These are phyloP conservation scores for Blera fallax DNA, from an alignment of 2,888 invertebrate species.

Conservation along the genomic window DNA sequence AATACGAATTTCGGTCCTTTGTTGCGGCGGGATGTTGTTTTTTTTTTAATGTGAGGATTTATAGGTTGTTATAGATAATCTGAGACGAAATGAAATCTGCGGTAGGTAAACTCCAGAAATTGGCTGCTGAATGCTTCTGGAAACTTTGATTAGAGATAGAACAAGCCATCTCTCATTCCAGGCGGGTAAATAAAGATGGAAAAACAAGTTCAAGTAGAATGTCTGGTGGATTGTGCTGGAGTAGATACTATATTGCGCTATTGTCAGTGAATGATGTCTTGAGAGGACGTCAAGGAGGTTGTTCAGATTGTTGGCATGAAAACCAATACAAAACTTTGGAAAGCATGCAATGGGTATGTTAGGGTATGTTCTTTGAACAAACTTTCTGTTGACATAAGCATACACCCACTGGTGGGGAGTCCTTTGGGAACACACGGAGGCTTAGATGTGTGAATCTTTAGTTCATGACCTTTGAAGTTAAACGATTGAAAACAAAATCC, in stretches of 20 bases:
- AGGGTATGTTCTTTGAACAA: too few relatives aligned
- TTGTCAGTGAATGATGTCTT: not conserved
- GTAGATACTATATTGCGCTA: not conserved
- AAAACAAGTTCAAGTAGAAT: not conserved
- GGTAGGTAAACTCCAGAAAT: slow-evolving; percentile 6
- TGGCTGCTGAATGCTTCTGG: not conserved
- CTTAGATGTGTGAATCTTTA: too few relatives aligned
- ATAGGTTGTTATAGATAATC: not conserved
- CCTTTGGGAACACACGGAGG: too few relatives aligned
- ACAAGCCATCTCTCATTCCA: not conserved
- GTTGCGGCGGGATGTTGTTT: not conserved
- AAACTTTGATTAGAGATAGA: not conserved
- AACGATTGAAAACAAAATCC: too few relatives aligned
- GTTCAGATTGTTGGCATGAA: not conserved
- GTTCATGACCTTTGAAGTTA: too few relatives aligned
- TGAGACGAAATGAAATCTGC: not conserved
- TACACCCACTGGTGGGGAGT: too few relatives aligned
- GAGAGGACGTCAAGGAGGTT: not conserved
- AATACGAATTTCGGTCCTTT: not conserved
- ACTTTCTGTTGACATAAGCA: too few relatives aligned
- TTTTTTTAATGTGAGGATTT: not conserved
- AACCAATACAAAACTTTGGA: too few relatives aligned
- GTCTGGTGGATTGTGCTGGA: not conserved
- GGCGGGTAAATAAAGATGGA: not conserved
- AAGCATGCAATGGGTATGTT: too few relatives aligned